Conservation (phyloP, 2,888 invertebrate species). For the Portevinia maculata region DNA sequence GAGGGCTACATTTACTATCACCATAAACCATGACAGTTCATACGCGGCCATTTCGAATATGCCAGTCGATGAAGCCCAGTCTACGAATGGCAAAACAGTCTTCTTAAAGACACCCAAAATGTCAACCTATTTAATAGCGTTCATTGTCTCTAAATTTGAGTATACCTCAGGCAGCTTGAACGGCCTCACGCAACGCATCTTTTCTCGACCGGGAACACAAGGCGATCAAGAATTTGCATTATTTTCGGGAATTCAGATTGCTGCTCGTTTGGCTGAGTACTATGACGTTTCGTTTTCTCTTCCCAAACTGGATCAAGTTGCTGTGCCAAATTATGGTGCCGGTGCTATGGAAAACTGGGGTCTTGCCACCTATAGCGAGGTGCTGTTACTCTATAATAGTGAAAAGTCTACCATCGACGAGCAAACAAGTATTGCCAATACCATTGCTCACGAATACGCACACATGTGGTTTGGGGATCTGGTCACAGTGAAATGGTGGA, state of each 20-base stretch:
- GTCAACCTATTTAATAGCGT: slow-evolving; percentile 92
- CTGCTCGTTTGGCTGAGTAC: slow-evolving; percentile 87
- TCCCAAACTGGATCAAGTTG: slow-evolving; percentile 94
- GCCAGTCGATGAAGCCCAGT: slow-evolving; percentile 37
- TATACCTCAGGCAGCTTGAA: slow-evolving; percentile 76
- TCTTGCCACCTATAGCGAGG: slow-evolving; percentile 86
- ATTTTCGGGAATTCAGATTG: slow-evolving; percentile 87
- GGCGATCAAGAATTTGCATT: slow-evolving; percentile 87
- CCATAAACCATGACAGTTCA: slow-evolving; percentile 83
- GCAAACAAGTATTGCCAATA: slow-evolving; percentile 83
- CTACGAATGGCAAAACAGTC: slow-evolving; percentile 75
- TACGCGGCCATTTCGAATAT: slow-evolving; percentile 78
- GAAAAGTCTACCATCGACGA: slow-evolving; percentile 78
- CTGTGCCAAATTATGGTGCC: slow-evolving; percentile 91
- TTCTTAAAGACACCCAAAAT: slow-evolving; percentile 85
- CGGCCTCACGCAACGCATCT: slow-evolving; percentile 78
- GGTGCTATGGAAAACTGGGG: slow-evolving; percentile 99
- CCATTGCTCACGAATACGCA: slow-evolving; percentile 85
- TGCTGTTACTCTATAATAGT: slow-evolving; percentile 79
- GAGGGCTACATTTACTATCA: slow-evolving; percentile 86
- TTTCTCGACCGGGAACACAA: slow-evolving; percentile 79
- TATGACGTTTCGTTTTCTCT: slow-evolving; percentile 89
- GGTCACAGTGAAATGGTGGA: slow-evolving; percentile 89
- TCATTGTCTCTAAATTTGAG: slow-evolving; percentile 87
- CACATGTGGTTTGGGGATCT: slow-evolving; percentile 93